A percentile compares a stretch with the other conserved stretches of the same genome.
Evolutionary conservation across 2,797 vertebrate genomes (phyloP).

Genomic region (Rhynchotus rufescens): DNA sequence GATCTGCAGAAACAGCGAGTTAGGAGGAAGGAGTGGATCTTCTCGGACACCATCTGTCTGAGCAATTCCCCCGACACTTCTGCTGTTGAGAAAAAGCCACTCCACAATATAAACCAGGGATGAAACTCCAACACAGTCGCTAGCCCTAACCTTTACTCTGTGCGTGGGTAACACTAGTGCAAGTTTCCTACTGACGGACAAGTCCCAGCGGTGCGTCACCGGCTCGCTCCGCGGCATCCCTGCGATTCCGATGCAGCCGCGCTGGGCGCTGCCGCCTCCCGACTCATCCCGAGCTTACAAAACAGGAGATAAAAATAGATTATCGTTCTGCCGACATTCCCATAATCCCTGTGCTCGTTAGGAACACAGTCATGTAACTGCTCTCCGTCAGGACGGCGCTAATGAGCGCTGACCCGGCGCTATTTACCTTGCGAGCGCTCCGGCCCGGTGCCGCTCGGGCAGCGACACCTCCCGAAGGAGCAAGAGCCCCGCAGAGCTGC

Average conservation of each 20-base stretch:
- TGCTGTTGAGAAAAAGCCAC: neutral
- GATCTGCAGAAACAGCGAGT: neutral
- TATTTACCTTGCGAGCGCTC: too few relatives aligned
- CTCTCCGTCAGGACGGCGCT: slow-evolving; percentile 47
- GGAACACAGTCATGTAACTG: slow-evolving; percentile 41
- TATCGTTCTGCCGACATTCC: slow-evolving; percentile 47
- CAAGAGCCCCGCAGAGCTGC: too few relatives aligned
- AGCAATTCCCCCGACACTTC: neutral
- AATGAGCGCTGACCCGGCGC: neutral
- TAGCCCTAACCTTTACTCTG: neutral
- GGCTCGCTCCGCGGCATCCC: neutral
- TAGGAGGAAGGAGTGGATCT: neutral
- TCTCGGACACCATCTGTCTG: neutral
- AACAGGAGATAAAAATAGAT: slow-evolving; percentile 55
- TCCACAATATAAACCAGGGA: neutral
- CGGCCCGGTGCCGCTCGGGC: too few relatives aligned
- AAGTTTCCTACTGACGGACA: neutral
- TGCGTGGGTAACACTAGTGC: neutral
- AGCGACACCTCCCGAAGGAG: neutral
- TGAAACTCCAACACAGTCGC: neutral
- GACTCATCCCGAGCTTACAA: slow-evolving; percentile 43
- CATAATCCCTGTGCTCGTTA: slow-evolving; percentile 57
- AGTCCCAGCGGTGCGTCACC: neutral
- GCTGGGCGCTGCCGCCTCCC: neutral
- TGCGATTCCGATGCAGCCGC: too few relatives aligned